A percentile compares a stretch with the other conserved stretches of the same genome.
These are phyloP conservation scores for Cosmopolites sordidus DNA, from an alignment of 2,888 invertebrate species.

Conservation along the genomic window DNA sequence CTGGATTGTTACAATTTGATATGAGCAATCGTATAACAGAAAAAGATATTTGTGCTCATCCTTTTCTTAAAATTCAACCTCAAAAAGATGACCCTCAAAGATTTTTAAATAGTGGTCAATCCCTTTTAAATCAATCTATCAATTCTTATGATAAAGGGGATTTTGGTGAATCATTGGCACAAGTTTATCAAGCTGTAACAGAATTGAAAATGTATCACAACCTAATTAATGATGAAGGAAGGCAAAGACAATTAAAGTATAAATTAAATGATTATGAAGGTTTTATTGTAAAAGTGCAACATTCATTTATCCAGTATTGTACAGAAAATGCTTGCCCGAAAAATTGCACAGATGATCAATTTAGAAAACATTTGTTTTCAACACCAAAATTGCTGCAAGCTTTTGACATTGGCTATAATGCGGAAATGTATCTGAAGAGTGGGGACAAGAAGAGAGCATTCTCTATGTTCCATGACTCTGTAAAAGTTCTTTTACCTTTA, in stretches of 20 bases:
- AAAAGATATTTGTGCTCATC: no score
- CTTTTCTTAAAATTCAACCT: no score
- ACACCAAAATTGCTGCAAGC: conserved; percentile 12
- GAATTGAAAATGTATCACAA: conserved; percentile 14
- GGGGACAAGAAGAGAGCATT: conserved; percentile 7
- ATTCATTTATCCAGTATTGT: neutral
- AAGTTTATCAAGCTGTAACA: conserved; percentile 1
- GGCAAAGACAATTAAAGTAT: no score
- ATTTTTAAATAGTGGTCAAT: no score
- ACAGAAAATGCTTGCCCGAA: neutral
- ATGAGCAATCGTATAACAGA: no score
- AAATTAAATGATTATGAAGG: neutral
- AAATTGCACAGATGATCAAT: neutral
- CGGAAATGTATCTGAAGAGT: conserved; percentile 13
- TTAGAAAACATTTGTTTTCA: conserved; percentile 8
- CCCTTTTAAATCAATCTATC: no score
- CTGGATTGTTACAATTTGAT: no score
- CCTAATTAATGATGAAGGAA: neutral
- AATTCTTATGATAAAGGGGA: no score
- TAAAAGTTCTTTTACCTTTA: conserved; percentile 5
- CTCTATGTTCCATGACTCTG: conserved; percentile 9
- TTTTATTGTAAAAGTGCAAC: no score
- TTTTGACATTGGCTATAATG: conserved; percentile 14
- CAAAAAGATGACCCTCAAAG: no score
- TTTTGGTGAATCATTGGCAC: conserved; percentile 8